phyloP scores from a whole-genome alignment of 92 coral and sea anemone genomes.

The Zoanthus sociatus region DNA sequence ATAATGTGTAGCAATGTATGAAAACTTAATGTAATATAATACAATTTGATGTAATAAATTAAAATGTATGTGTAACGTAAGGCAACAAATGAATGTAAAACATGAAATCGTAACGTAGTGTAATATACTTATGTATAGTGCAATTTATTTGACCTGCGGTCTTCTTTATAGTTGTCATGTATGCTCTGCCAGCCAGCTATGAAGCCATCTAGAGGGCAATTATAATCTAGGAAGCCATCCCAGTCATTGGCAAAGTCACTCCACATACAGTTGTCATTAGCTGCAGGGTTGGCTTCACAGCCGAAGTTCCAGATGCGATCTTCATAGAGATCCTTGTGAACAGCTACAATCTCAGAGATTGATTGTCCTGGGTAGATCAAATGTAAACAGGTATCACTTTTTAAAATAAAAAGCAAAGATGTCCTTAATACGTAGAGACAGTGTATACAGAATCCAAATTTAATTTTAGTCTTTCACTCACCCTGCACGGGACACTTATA shows the following conservation, averaged over 20 bases:
- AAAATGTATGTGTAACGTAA: no score
- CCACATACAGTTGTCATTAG: slow-evolving; percentile 39
- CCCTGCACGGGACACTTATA: no score
- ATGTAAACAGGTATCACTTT: neutral
- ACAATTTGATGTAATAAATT: no score
- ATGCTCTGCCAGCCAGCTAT: slow-evolving; percentile 32
- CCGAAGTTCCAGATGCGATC: slow-evolving; percentile 43
- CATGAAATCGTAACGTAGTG: neutral
- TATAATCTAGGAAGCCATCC: slow-evolving; percentile 29
- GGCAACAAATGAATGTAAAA: neutral
- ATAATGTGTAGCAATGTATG: no score
- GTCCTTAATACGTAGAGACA: no score
- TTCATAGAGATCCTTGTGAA: slow-evolving; percentile 25
- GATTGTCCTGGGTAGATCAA: slow-evolving; percentile 24
- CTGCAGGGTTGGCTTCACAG: slow-evolving; percentile 32
- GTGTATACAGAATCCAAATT: no score
- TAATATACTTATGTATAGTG: neutral
- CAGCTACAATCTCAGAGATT: slow-evolving; percentile 8
- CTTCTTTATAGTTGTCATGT: slow-evolving; percentile 41
- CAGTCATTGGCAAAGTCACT: slow-evolving; percentile 44
- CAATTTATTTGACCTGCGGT: slow-evolving; percentile 36
- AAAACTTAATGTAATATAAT: no score
- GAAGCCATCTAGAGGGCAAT: slow-evolving; percentile 38
- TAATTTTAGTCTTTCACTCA: no score
- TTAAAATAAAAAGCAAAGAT: neutral